phyloP scores from a whole-genome alignment of 1,140 invertebrate genomes.

The Macrostomum lignano region DNA sequence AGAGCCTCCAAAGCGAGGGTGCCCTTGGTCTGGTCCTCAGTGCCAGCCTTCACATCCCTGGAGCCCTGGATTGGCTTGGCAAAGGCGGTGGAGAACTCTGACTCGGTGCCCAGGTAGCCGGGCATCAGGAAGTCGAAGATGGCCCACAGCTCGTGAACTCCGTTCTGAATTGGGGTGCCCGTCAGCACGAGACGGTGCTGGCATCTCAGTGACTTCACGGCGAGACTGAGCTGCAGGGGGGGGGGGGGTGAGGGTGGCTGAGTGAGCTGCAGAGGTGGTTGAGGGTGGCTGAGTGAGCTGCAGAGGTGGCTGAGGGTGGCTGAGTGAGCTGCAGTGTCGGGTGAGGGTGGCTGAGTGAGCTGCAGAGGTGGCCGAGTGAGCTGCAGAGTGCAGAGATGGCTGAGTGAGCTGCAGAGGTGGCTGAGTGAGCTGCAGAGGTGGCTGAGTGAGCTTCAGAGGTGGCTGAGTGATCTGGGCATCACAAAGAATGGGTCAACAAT shows the following conservation, averaged over 20 bases:
- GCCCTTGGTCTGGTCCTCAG: slow-evolving; percentile 5
- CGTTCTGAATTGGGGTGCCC: slow-evolving; percentile 87
- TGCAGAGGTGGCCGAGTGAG: too few relatives aligned
- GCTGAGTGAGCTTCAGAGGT: too few relatives aligned
- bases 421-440: too few relatives aligned
- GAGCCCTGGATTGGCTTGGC: slow-evolving; percentile 62
- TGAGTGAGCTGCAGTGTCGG: not conserved
- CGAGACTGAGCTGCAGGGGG: slow-evolving; percentile 18
- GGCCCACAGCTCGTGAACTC: slow-evolving; percentile 91
- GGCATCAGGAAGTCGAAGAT: slow-evolving; percentile 94
- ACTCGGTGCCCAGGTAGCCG: slow-evolving; percentile 76
- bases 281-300: too few relatives aligned
- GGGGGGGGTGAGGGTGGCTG: too few relatives aligned
- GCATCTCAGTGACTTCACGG: slow-evolving; percentile 58
- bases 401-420: too few relatives aligned
- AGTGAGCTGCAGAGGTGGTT: too few relatives aligned
- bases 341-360: too few relatives aligned
- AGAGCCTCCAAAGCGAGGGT: slow-evolving; percentile 47
- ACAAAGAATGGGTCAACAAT: too few relatives aligned
- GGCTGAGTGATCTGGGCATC: too few relatives aligned
- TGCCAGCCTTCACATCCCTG: slow-evolving; percentile 19
- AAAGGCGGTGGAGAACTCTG: slow-evolving; percentile 45
- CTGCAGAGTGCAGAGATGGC: too few relatives aligned
- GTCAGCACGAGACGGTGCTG: slow-evolving; percentile 79
- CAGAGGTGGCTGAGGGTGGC: too few relatives aligned